These are phyloP conservation scores for Tribolium castaneum DNA, from an alignment of 1,140 invertebrate genomes.

Conservation along the genomic window DNA sequence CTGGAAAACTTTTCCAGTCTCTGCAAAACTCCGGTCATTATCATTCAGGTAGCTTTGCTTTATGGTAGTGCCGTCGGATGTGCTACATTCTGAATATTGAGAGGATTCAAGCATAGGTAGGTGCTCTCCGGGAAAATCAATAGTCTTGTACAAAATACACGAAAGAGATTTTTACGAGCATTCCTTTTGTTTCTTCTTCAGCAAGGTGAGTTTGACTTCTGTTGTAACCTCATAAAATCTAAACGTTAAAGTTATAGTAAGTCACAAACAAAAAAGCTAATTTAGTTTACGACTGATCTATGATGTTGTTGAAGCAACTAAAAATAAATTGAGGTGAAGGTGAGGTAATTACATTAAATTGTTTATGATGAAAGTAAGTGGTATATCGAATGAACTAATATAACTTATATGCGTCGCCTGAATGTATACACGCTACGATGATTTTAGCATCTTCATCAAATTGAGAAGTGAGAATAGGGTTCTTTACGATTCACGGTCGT, in stretches of 20 bases:
- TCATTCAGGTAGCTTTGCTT: no score
- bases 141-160: no score
- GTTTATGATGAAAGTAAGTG: conserved; percentile 49
- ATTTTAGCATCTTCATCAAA: conserved; percentile 14
- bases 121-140: no score
- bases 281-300: conserved; percentile 43
- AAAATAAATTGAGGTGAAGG: conserved; percentile 52
- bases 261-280: conserved; percentile 41
- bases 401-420: conserved; percentile 43
- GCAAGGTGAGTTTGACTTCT: no score
- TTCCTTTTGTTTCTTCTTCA: no score
- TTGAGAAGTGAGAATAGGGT: not conserved
- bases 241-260: conserved; percentile 3
- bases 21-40: no score
- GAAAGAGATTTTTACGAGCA: no score
- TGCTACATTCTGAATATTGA: no score
- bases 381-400: conserved; percentile 49
- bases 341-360: conserved; percentile 51
- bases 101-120: no score
- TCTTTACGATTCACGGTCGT: conserved; percentile 6
- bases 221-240: not conserved
- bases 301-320: conserved; percentile 45
- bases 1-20: no score
- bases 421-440: conserved; percentile 36
- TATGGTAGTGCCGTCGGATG: no score